Conservation (phyloP, 1,140 invertebrate species). For the Cyrtorhinus lividipennis region DNA sequence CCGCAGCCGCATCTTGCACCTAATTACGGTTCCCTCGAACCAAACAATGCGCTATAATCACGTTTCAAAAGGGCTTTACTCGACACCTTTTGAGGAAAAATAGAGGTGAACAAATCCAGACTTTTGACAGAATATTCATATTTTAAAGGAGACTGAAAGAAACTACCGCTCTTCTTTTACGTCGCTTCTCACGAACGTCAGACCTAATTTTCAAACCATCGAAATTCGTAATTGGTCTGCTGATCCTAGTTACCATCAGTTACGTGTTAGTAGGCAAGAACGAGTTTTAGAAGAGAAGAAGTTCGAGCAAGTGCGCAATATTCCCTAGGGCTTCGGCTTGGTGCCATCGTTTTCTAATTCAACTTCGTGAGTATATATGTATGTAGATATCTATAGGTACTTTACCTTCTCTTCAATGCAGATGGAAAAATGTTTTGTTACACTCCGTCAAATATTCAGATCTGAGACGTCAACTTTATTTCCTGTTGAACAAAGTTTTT, state of each 20-base stretch:
- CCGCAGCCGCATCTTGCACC: neutral
- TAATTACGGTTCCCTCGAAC: neutral
- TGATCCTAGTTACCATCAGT: neutral
- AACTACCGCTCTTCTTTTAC: neutral
- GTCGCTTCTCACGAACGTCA: neutral
- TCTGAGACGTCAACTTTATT: too few relatives aligned
- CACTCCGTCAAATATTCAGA: too few relatives aligned
- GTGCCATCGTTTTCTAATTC: too few relatives aligned
- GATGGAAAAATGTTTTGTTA: too few relatives aligned
- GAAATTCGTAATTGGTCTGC: neutral
- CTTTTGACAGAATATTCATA: neutral
- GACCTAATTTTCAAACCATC: neutral
- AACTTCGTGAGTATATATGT: too few relatives aligned
- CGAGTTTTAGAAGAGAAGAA: too few relatives aligned
- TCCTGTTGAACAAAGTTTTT: too few relatives aligned
- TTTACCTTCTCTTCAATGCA: too few relatives aligned
- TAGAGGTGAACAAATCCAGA: neutral
- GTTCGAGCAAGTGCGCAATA: too few relatives aligned
- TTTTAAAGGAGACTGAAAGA: neutral
- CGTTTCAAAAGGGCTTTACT: neutral
- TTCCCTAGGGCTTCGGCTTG: too few relatives aligned
- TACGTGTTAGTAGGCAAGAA: neutral
- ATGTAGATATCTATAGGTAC: too few relatives aligned
- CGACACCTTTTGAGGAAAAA: neutral
- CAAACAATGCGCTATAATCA: neutral